A percentile compares a stretch with the other conserved stretches of the same genome.
These are phyloP conservation scores for Siniperca obscura DNA, from an alignment of 2,797 vertebrate species.

Conservation along the genomic window DNA sequence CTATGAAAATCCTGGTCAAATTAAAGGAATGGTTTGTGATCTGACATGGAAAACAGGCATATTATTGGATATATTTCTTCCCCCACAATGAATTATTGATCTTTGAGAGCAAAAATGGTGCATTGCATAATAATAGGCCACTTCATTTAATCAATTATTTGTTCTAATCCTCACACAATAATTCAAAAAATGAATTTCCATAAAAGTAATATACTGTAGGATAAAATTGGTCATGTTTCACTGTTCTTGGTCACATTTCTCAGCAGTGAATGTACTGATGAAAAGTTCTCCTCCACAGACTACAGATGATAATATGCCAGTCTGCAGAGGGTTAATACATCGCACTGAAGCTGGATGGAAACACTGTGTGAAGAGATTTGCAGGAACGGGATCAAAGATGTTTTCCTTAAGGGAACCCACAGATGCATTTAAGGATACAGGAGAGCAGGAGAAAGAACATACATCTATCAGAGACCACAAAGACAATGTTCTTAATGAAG, in stretches of 20 bases:
- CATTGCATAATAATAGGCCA: not conserved
- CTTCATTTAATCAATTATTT: too few relatives aligned
- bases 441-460: not conserved
- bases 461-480: not conserved
- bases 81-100: not conserved
- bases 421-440: not conserved
- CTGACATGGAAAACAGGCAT: not conserved
- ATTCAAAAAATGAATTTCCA: not conserved
- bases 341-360: slow-evolving; percentile 59
- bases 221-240: not conserved
- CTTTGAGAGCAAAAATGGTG: too few relatives aligned
- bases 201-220: not conserved
- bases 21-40: not conserved
- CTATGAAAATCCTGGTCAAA: not conserved
- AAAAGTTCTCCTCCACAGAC: slow-evolving; percentile 51
- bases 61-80: not conserved
- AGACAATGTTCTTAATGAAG: not conserved
- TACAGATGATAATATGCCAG: not conserved
- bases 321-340: slow-evolving; percentile 68
- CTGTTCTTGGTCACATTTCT: not conserved
- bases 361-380: slow-evolving; percentile 54
- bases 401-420: not conserved
- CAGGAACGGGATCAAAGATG: not conserved
- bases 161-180: not conserved
- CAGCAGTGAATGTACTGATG: slow-evolving; percentile 11